Evolutionary conservation across 2,797 vertebrate species (phyloP).

Genomic region (Lepilemur ruficaudatus): DNA sequence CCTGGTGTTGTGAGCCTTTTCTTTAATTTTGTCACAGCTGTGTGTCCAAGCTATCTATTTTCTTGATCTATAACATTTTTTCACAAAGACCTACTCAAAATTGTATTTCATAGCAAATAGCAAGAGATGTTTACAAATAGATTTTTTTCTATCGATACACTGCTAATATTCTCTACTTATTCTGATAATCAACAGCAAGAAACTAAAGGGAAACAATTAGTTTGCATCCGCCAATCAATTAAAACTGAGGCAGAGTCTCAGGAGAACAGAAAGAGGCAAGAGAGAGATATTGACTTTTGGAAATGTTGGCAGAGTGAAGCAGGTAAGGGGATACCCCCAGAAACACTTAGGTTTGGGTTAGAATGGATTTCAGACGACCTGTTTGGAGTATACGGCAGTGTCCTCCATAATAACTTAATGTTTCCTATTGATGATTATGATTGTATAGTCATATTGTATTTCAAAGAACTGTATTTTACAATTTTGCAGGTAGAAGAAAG

Average conservation of each 20-base stretch:
- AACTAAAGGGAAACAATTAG: not conserved
- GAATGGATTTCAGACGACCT: not conserved
- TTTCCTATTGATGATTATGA: not conserved
- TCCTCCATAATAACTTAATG: not conserved
- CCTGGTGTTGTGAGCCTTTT: not conserved
- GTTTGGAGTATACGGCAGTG: not conserved
- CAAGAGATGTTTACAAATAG: not conserved
- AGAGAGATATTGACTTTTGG: not conserved
- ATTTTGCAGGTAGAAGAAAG: not conserved
- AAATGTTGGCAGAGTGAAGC: not conserved
- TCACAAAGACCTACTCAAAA: not conserved
- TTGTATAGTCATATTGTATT: not conserved
- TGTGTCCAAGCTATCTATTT: not conserved
- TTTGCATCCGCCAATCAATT: not conserved
- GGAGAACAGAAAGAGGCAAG: not conserved
- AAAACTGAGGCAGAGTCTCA: not conserved
- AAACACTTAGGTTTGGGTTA: not conserved
- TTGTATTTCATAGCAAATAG: not conserved
- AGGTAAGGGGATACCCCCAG: not conserved
- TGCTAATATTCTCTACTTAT: not conserved
- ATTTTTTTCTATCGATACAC: not conserved
- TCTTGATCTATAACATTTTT: not conserved
- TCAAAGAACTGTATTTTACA: not conserved
- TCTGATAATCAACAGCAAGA: not conserved
- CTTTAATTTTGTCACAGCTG: not conserved